phyloP scores from a whole-genome alignment of 37 sponge, comb jelly and placozoan genomes.

The Petrosia ficiformis region DNA sequence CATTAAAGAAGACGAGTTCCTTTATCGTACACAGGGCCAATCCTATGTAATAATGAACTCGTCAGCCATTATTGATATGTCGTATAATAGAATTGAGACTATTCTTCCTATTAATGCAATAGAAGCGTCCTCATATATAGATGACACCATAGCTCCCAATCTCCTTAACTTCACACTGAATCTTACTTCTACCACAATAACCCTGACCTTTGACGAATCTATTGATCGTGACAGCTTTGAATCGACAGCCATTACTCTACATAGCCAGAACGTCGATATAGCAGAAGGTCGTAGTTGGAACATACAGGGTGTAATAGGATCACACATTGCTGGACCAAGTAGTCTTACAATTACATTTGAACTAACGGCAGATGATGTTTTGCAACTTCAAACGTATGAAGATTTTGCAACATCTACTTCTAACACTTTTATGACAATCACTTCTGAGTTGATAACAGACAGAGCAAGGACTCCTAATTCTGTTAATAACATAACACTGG shows the following conservation, averaged over 20 bases:
- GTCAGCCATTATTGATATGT: constrained; percentile 74
- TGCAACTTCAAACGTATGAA: constrained; percentile 63
- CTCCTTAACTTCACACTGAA: constrained; percentile 50
- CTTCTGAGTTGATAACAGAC: constrained; percentile 48
- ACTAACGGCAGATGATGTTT: constrained; percentile 31
- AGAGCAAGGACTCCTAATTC: background rate
- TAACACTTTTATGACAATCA: constrained; percentile 58
- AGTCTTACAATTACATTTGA: constrained; percentile 42
- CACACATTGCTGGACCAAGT: constrained; percentile 6
- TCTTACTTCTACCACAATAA: constrained; percentile 45
- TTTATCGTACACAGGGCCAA: constrained; percentile 44
- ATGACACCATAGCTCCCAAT: constrained; percentile 53
- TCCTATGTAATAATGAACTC: constrained; percentile 54
- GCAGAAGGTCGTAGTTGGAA: constrained; percentile 48
- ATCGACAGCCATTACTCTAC: constrained; percentile 59
- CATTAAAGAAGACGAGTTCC: constrained; percentile 53
- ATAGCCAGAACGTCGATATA: constrained; percentile 25
- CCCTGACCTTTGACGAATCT: constrained; percentile 80
- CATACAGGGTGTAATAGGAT: constrained; percentile 40
- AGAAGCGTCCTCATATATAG: constrained; percentile 15
- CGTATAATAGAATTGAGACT: constrained; percentile 49
- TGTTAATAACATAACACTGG: constrained; percentile 18
- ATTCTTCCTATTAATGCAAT: constrained; percentile 25
- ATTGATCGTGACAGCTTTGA: constrained; percentile 48
- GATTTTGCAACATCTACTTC: constrained; percentile 58